phyloP scores from a whole-genome alignment of 2,797 vertebrate genomes.

The Alcedo atthis region DNA sequence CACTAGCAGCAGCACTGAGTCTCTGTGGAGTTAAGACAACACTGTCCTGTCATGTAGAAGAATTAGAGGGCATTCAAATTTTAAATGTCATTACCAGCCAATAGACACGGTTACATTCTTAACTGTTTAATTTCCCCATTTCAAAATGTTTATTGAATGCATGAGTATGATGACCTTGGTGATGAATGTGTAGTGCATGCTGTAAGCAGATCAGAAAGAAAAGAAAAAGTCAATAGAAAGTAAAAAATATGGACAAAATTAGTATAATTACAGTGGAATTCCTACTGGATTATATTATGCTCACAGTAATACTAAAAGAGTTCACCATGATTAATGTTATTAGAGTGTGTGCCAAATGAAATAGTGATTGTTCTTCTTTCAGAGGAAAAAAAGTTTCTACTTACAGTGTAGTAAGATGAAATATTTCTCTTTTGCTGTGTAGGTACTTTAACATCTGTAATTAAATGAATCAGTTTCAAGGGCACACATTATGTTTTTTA shows the following conservation, averaged over 20 bases:
- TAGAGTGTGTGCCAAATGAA: conserved; percentile 30
- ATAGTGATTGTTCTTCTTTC: conserved; percentile 40
- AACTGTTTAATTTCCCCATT: neutral
- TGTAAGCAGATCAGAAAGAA: conserved; percentile 25
- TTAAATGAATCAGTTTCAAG: neutral
- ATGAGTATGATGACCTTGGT: conserved; percentile 3
- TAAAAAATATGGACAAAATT: conserved; percentile 43
- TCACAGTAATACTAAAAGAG: neutral
- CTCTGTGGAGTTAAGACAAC: neutral
- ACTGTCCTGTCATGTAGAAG: neutral
- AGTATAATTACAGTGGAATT: conserved; percentile 45
- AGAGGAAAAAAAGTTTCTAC: neutral
- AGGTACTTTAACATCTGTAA: neutral
- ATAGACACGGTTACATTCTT: neutral
- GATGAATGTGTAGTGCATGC: neutral
- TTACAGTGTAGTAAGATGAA: neutral
- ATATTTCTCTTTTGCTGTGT: neutral
- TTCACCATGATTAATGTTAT: conserved; percentile 37
- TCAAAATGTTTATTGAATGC: neutral
- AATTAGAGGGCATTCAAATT: neutral
- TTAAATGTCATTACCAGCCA: neutral
- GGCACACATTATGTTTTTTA: neutral
- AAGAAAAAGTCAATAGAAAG: conserved; percentile 18
- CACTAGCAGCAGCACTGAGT: neutral
- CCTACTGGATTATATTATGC: conserved; percentile 25